Percentiles rank a stretch among this genome's conserved stretches.
Evolutionary conservation across 2,113 vertebrate genomes (phyloP).

Genomic region (Acanthochromis polyacanthus): DNA sequence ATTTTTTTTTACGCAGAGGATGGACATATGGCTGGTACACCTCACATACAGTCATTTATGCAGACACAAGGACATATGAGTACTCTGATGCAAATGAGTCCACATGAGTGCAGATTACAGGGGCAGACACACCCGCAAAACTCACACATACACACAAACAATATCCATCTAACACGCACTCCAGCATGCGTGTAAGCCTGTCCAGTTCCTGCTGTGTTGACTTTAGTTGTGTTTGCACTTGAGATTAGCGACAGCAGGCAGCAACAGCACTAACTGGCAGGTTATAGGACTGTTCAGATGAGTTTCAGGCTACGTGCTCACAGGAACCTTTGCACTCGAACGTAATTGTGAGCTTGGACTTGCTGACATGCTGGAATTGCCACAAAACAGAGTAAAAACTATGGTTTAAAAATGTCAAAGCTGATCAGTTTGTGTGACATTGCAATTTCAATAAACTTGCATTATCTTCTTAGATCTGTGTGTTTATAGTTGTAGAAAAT

Average conservation of each 20-base stretch:
- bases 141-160: neutral
- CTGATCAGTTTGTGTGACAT: neutral
- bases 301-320: slow-evolving; percentile 3
- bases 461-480: too few species aligned
- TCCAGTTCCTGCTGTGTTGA: slow-evolving; percentile 26
- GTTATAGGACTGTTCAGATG: neutral
- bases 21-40: neutral
- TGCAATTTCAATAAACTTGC: neutral
- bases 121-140: slow-evolving; percentile 1
- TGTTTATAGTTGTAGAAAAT: too few species aligned
- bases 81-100: neutral
- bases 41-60: neutral
- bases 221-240: slow-evolving; percentile 42
- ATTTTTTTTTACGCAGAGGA: neutral
- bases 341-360: slow-evolving; percentile 7
- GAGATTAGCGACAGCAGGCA: slow-evolving; percentile 22
- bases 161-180: neutral
- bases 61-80: neutral
- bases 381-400: slow-evolving; percentile 5
- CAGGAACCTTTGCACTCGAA: neutral
- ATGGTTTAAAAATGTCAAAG: slow-evolving; percentile 7
- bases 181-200: neutral
- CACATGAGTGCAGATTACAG: neutral
- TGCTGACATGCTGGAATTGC: neutral
- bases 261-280: neutral